Evolutionary conservation across 2,797 vertebrate species (phyloP), one percentile per base, ranked within the genome.

Genomic region (Lophius americanus): DNA sequence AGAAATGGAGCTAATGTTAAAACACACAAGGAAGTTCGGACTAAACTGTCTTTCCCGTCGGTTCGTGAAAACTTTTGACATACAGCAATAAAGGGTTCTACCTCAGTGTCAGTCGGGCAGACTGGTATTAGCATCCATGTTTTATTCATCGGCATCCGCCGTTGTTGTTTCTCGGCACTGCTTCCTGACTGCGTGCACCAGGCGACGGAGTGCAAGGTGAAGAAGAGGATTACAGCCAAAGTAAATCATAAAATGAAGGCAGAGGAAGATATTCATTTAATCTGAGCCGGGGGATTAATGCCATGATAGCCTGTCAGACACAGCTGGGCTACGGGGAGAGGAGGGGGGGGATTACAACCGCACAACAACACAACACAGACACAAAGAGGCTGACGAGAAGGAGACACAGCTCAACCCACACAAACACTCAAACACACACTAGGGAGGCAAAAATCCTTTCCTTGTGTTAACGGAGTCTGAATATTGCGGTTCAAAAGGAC

Each of bases 161-260:
- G 67, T 64, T 81, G 79, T 84, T 63, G 70, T 78, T 84, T 86
- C 60, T 66, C 70, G 23, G 54, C 46, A 9, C 83, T 12, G 72
- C 81, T 82, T 49, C 14, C 54, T 46, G 68, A 54, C 75, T 76
- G 72, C 51, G 32, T 54, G 60, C 23, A 59, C 37, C 53, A 54
- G 65, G 74, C 81, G 44, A 79, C 73, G 38, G 75, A 78, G 82
- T 70, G 42, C 70, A 77, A 81, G 68, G 81, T 85, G 79, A 84
- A 89, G 89, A 91, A 87, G 83, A 88, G 86, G 91, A 92, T 92
- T 92, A 91, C 84, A 82, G 81, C 65, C 68, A 87, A 87, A 83
- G 84, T 88, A 89, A 91, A 91, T 88, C 88, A 88, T 83, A 82
- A 87, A 85, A 75, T 54, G 58, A 68, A 86, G 78, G 80, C 88